Evolutionary conservation across 92 coral and sea anemone genomes (phyloP).

Genomic region (Blastomussa wellsi): DNA sequence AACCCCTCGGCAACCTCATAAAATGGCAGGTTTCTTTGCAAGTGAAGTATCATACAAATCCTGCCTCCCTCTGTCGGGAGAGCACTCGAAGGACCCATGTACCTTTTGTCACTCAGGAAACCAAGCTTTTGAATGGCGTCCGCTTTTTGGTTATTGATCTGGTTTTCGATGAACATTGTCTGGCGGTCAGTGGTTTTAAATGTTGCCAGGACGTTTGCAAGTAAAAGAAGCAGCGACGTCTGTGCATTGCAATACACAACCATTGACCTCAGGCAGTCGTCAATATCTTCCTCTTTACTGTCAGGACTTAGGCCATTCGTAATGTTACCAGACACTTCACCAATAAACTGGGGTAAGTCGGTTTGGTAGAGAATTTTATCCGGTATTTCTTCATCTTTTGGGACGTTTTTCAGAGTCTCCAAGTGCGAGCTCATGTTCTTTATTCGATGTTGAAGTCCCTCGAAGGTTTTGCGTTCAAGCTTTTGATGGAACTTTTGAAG

Average conservation of each 20-base stretch:
- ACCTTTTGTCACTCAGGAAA: slow-evolving; percentile 20
- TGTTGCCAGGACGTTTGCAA: slow-evolving; percentile 31
- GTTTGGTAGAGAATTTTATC: slow-evolving; percentile 24
- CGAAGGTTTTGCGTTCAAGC: slow-evolving; percentile 1
- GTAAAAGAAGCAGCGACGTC: slow-evolving; percentile 11
- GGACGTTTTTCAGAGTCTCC: background rate
- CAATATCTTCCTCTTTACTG: slow-evolving; percentile 10
- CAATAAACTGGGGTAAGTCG: slow-evolving; percentile 33
- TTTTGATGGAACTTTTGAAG: slow-evolving; percentile 28
- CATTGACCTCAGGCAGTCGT: slow-evolving; percentile 22
- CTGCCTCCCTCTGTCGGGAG: slow-evolving; percentile 6
- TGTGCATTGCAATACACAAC: slow-evolving; percentile 41
- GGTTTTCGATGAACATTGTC: slow-evolving; percentile 18
- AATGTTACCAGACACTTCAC: slow-evolving; percentile 27
- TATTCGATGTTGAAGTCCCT: slow-evolving; percentile 15
- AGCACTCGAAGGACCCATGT: background rate
- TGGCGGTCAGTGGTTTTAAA: slow-evolving; percentile 22
- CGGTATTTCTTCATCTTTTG: slow-evolving; percentile 3
- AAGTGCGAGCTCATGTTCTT: slow-evolving; percentile 14
- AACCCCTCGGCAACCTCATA: slow-evolving; percentile 20
- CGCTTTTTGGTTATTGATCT: background rate
- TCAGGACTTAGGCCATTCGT: background rate
- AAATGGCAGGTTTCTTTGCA: background rate
- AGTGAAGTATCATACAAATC: background rate
- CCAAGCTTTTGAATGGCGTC: slow-evolving; percentile 33